Evolutionary conservation across 2,888 invertebrate genomes (phyloP).

Genomic region (Seira sanloemensis): DNA sequence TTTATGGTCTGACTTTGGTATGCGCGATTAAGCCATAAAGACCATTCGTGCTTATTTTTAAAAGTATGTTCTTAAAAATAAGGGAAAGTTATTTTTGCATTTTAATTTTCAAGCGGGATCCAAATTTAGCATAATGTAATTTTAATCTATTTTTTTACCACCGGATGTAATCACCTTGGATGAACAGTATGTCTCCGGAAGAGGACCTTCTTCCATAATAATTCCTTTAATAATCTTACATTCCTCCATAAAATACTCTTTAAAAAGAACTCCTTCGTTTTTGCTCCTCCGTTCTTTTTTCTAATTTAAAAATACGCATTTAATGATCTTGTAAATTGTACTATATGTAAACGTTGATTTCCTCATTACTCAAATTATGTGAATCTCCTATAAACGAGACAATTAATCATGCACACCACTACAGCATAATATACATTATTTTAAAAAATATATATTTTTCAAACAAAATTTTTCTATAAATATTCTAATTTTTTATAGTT

Average conservation of each 20-base stretch:
- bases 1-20: no score
- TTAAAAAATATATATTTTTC: not conserved
- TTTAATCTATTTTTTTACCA: no score
- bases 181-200: conserved; percentile 80
- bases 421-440: conserved; percentile 15
- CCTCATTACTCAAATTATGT: not conserved
- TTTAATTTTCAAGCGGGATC: no score
- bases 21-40: no score
- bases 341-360: conserved; percentile 21
- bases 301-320: not conserved
- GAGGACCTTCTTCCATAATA: conserved; percentile 39
- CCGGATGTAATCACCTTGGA: conserved; percentile 83
- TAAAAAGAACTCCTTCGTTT: not conserved
- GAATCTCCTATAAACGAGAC: not conserved
- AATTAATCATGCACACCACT: conserved; percentile 33
- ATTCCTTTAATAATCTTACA: conserved; percentile 6
- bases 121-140: no score
- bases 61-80: no score
- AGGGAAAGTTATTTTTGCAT: no score
- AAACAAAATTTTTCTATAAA: conserved; percentile 14
- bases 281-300: conserved; percentile 9
- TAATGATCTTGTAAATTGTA: conserved; percentile 22
- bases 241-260: conserved; percentile 33
- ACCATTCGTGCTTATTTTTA: no score
- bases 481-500: conserved; percentile 27